These are phyloP conservation scores for Etheostoma spectabile DNA, from an alignment of 2,113 vertebrate species.

Conservation along the genomic window DNA sequence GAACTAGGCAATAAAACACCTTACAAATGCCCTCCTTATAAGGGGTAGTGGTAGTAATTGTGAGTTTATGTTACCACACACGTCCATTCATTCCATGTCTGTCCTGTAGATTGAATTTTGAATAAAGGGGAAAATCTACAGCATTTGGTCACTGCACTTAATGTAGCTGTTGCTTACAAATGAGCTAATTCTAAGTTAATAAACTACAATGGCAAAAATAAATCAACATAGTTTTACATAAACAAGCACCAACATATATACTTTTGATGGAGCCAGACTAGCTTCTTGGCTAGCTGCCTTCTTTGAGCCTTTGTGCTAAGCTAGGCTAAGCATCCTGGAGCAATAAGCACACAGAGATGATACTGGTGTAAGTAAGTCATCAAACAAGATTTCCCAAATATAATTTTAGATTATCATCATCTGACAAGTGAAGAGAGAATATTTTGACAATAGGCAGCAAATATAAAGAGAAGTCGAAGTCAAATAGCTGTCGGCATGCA, in stretches of 20 bases:
- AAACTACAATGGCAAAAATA: not conserved
- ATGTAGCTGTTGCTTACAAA: not conserved
- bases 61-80: not conserved
- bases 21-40: not conserved
- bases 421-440: constrained; percentile 34
- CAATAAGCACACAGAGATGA: constrained; percentile 23
- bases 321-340: not conserved
- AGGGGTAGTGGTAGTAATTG: too few species aligned
- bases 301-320: constrained; percentile 7
- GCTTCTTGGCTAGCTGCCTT: not conserved
- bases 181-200: not conserved
- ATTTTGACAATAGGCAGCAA: constrained; percentile 20
- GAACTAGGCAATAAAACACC: not conserved
- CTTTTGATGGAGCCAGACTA: not conserved
- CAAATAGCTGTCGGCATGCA: not conserved
- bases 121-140: not conserved
- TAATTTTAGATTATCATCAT: constrained; percentile 38
- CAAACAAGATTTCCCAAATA: constrained; percentile 28
- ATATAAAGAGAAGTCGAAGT: not conserved
- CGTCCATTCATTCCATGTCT: not conserved
- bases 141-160: not conserved
- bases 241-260: not conserved
- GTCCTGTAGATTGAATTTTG: not conserved
- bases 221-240: not conserved
- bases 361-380: not conserved